A percentile compares a stretch with the other conserved stretches of the same genome.
phyloP scores from a whole-genome alignment of 2,888 invertebrate genomes.

The Aleiodes alternator region DNA sequence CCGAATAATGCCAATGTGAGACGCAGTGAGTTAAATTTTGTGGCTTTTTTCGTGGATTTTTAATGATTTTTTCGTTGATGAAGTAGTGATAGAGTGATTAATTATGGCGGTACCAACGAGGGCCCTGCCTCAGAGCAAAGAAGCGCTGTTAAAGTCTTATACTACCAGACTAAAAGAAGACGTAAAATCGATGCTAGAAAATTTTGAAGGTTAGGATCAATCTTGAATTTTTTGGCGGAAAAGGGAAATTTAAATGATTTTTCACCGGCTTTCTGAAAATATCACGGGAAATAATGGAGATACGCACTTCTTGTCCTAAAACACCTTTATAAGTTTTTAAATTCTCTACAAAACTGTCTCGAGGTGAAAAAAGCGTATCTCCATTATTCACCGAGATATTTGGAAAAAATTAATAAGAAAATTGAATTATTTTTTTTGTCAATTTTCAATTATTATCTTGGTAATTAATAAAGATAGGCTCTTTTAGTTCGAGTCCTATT shows the following conservation, averaged over 20 bases:
- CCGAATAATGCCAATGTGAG: no score
- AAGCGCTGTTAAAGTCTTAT: conserved; percentile 95
- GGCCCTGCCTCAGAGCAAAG: conserved; percentile 92
- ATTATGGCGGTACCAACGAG: conserved; percentile 77
- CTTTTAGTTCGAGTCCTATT: no score
- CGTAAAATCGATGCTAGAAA: conserved; percentile 97
- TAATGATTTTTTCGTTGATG: neutral
- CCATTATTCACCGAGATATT: neutral
- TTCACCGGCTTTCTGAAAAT: neutral
- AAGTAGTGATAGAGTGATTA: neutral
- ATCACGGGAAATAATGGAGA: no score
- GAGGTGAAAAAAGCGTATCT: no score
- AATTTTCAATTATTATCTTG: no score
- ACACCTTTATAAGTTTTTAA: no score
- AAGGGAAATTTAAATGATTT: neutral
- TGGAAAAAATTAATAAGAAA: no score
- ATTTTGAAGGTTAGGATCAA: conserved; percentile 88
- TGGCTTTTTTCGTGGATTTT: neutral
- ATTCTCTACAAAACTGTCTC: neutral
- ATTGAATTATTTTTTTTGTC: no score
- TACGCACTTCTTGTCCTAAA: neutral
- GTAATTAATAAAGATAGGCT: no score
- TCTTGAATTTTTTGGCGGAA: conserved; percentile 50
- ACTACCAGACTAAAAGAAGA: conserved; percentile 96
- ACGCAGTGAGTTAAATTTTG: neutral